Conservation (phyloP, 2,113 vertebrate genomes). For the Gulo gulo region DNA sequence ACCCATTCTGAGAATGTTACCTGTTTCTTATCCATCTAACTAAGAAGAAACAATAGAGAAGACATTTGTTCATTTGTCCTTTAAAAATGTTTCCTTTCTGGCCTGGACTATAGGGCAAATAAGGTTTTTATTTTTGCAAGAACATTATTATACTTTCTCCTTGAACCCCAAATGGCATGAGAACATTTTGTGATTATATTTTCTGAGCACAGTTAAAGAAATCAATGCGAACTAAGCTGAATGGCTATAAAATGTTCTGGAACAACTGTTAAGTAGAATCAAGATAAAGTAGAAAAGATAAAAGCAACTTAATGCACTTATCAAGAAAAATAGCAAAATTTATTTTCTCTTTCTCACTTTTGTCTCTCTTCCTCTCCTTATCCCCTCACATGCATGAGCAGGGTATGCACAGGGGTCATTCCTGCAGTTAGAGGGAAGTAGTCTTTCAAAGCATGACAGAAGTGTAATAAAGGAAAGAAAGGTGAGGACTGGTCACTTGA, state of each 20-base stretch:
- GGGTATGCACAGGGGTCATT: background rate
- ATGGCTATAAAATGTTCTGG: conserved; percentile 72
- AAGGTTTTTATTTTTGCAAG: conserved; percentile 55
- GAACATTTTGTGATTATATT: conserved; percentile 69
- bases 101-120: conserved; percentile 56
- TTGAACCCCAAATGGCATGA: conserved; percentile 56
- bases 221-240: conserved; percentile 52
- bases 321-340: conserved; percentile 19
- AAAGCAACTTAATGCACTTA: background rate
- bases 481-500: background rate
- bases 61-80: conserved; percentile 70
- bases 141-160: conserved; percentile 46
- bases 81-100: conserved; percentile 57
- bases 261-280: conserved; percentile 68
- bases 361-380: background rate
- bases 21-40: conserved; percentile 57
- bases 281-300: conserved; percentile 25
- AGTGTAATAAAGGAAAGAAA: background rate
- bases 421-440: background rate
- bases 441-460: background rate
- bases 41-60: conserved; percentile 43
- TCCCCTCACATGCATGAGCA: background rate
- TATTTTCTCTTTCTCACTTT: background rate
- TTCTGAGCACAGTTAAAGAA: conserved; percentile 62
- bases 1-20: conserved; percentile 32